Base-by-base conservation (phyloP, 1,140 invertebrate species). In the Bombus huntii region DNA sequence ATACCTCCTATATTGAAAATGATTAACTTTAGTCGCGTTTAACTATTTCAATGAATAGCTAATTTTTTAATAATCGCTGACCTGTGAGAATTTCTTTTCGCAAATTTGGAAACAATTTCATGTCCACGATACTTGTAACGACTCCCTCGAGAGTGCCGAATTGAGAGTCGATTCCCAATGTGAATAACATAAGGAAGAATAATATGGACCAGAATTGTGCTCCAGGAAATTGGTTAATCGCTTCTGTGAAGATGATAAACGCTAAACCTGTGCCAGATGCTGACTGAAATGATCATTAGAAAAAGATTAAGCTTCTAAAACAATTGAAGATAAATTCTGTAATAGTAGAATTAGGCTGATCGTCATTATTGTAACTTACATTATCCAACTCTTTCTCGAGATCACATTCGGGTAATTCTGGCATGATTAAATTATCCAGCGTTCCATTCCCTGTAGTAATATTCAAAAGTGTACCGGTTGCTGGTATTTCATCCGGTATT, bases 181-280 rank as follows among this genome's bases (percentile, higher is more conserved):
- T 99, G 92, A 99, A 98, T 10, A 99, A 96, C 99, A 99, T 99
- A 15, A 99, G 95, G 94, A 99, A 99, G 95, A 99, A 99, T 0
- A 99, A 95, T 1, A 99, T 96, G 0, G 98, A 97, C 98, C 98
- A 99, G 91, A 99, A 97, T 89, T 98, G 98, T 12, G 98, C 98
- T 8, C 98, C 98, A 0, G 98, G 98, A 95, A 99, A 99, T 95
- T 99, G 98, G 95, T 99, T 98, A 87, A 99, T 99, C 1, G 98
- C 98, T 95, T 99, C 98, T 1, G 98, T 99, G 95, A 99, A 99
- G 70, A 99, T 98, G 59, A 99, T 99, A 92, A 99, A 99, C 1
- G 98, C 98, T 53, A 99, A 95, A 5, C 98, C 98, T 1, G 98
- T 98, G 8, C 98, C 98, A 9, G 98, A 98, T 1, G 98, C 98